A percentile compares a stretch with the other conserved stretches of the same genome.
Evolutionary conservation across 2,113 vertebrate species (phyloP).

Genomic region (Syngnathus floridae): DNA sequence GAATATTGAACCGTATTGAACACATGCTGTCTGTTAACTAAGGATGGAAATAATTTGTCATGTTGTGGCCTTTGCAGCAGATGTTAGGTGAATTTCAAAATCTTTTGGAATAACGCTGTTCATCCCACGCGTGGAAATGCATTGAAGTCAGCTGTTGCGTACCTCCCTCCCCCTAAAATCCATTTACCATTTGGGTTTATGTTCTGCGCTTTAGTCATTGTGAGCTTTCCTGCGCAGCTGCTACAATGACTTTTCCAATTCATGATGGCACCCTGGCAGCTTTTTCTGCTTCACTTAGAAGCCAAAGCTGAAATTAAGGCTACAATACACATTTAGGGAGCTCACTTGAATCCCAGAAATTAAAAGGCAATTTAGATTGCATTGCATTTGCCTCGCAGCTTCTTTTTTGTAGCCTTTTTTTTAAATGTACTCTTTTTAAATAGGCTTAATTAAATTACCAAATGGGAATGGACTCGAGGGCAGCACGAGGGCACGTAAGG

Average conservation of each 20-base stretch:
- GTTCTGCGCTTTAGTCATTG: constrained; percentile 31
- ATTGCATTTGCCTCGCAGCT: not conserved
- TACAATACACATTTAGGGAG: not conserved
- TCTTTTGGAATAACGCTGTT: not conserved
- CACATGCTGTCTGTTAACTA: not conserved
- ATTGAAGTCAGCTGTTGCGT: not conserved
- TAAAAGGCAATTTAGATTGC: constrained; percentile 4
- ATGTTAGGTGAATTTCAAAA: not conserved
- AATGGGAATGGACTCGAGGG: not conserved
- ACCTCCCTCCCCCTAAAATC: not conserved
- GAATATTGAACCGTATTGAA: not conserved
- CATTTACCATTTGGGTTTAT: constrained; percentile 2
- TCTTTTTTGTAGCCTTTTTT: not conserved
- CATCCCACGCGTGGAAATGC: not conserved
- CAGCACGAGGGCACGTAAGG: not conserved
- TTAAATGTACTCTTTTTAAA: not conserved
- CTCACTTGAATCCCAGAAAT: constrained; percentile 9
- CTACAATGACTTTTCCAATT: constrained; percentile 42
- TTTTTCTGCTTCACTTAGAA: not conserved
- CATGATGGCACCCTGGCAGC: constrained; percentile 16
- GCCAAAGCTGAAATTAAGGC: not conserved
- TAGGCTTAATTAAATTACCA: constrained; percentile 1
- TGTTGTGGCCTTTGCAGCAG: not conserved
- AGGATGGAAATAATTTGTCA: not conserved
- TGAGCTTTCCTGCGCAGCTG: constrained; percentile 25